These are phyloP conservation scores for Calliphora vomitoria DNA, from an alignment of 2,888 invertebrate genomes.

Conservation along the genomic window DNA sequence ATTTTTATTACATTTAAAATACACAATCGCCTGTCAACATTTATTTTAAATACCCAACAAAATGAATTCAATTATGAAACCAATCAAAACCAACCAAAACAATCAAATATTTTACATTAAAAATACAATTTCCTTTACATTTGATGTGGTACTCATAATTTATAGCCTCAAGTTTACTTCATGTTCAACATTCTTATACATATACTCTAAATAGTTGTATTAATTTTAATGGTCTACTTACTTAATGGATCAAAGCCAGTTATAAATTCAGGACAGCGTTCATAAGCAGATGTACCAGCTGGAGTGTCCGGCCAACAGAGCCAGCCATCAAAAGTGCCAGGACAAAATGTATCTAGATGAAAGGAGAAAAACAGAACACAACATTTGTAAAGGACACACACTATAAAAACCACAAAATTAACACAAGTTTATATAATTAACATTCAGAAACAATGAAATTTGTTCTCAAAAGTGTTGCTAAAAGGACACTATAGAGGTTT, in stretches of 20 bases:
- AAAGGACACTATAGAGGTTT: neutral
- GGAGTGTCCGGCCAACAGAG: constrained; percentile 91
- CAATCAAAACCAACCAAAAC: neutral
- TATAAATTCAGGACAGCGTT: constrained; percentile 90
- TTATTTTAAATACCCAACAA: too few relatives aligned
- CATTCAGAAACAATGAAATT: neutral
- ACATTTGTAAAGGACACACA: neutral
- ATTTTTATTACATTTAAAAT: too few relatives aligned
- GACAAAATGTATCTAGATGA: constrained; percentile 87
- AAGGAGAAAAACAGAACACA: constrained; percentile 17
- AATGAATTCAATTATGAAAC: neutral
- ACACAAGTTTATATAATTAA: constrained; percentile 13
- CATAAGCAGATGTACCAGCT: constrained; percentile 88
- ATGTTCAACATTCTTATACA: neutral
- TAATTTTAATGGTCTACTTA: constrained; percentile 85
- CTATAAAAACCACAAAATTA: constrained; percentile 5
- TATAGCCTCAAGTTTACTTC: neutral
- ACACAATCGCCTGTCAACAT: too few relatives aligned
- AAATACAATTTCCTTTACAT: neutral
- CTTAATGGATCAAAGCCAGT: constrained; percentile 90
- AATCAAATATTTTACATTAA: neutral
- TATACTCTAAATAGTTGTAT: neutral
- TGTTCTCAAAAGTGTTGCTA: neutral
- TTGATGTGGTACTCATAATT: neutral
- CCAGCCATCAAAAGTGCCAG: constrained; percentile 93